These are phyloP conservation scores for Agapostemon virescens DNA, from an alignment of 2,888 invertebrate species.

Conservation along the genomic window DNA sequence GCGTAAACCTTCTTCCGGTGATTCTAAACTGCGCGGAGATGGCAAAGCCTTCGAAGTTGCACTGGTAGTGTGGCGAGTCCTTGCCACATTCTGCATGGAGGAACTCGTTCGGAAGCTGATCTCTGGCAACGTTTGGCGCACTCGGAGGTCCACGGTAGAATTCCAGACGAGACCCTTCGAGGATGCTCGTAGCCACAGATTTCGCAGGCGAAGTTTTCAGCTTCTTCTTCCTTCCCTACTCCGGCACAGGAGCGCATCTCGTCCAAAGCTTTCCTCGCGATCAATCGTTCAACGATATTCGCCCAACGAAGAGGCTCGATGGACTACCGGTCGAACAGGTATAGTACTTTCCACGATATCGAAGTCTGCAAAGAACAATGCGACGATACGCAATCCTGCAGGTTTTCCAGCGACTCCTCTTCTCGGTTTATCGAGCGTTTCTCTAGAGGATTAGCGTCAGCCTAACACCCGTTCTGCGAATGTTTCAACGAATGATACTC, in stretches of 20 bases:
- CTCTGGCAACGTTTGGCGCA: conserved; percentile 60
- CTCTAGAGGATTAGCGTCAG: background rate
- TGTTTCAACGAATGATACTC: conserved; percentile 14
- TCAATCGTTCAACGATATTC: no score
- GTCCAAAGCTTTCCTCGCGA: background rate
- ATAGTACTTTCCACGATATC: background rate
- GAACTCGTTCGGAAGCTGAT: conserved; percentile 61
- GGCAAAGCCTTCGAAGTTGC: conserved; percentile 65
- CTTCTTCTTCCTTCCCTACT: background rate
- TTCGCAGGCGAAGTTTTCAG: conserved; percentile 55
- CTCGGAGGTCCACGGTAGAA: conserved; percentile 32
- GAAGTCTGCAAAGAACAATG: no score
- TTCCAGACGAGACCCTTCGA: conserved; percentile 22
- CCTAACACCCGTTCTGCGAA: no score
- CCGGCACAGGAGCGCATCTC: background rate
- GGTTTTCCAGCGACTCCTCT: conserved; percentile 14
- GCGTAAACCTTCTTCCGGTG: conserved; percentile 63
- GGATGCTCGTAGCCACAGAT: conserved; percentile 39
- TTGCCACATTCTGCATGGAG: conserved; percentile 63
- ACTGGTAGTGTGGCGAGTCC: conserved; percentile 66
- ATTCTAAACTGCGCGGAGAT: conserved; percentile 64
- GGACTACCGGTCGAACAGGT: background rate
- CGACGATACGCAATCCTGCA: conserved; percentile 20
- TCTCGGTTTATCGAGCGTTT: conserved; percentile 22
- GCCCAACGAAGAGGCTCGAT: background rate